Evolutionary conservation across 1,140 invertebrate genomes (phyloP).

Genomic region (Drosophila ambigua): DNA sequence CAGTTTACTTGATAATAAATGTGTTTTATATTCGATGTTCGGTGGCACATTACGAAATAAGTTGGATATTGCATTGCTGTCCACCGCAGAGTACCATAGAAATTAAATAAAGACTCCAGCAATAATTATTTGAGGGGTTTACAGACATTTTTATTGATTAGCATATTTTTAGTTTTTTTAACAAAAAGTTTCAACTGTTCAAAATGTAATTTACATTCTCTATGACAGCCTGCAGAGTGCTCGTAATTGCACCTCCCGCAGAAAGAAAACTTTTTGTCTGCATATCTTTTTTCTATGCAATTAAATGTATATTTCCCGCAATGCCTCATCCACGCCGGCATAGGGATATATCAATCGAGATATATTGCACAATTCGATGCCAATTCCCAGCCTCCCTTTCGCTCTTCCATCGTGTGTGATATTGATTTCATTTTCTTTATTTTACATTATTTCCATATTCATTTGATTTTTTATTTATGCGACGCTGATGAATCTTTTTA

Average conservation of each 20-base stretch:
- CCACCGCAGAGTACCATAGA: no score
- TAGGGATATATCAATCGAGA: slow-evolving; percentile 50
- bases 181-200: slow-evolving; percentile 6
- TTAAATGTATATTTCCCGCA: slow-evolving; percentile 77
- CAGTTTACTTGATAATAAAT: no score
- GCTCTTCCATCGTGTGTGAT: slow-evolving; percentile 9
- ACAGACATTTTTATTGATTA: no score
- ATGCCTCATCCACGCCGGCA: slow-evolving; percentile 33
- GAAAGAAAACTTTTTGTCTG: slow-evolving; percentile 34
- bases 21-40: no score
- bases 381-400: no score
- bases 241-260: slow-evolving; percentile 49
- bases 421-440: slow-evolving; percentile 30
- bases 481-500: slow-evolving; percentile 38
- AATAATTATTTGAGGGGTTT: no score
- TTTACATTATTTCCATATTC: slow-evolving; percentile 56
- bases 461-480: slow-evolving; percentile 68
- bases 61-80: no score
- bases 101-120: no score
- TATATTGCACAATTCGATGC: slow-evolving; percentile 7
- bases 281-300: slow-evolving; percentile 65
- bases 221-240: slow-evolving; percentile 30
- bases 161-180: background rate
- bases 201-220: slow-evolving; percentile 67
- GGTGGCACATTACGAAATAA: no score